Evolutionary conservation across 2,888 invertebrate species (phyloP).

Genomic region (Lycaena phlaeas): DNA sequence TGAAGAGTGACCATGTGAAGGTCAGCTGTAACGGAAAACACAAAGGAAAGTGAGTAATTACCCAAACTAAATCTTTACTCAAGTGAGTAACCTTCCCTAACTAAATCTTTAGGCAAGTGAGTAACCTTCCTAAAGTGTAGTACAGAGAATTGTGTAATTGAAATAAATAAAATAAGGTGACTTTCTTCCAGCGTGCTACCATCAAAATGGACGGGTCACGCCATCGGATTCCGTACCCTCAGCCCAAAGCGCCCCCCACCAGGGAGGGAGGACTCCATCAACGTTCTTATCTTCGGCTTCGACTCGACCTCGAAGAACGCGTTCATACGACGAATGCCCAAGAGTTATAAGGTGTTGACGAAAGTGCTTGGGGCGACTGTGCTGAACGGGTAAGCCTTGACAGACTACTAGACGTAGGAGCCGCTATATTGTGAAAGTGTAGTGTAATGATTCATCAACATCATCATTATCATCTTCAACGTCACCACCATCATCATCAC

Average conservation of each 20-base stretch:
- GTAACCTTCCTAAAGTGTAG: no score
- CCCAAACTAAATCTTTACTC: not conserved
- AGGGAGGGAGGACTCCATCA: slow-evolving; percentile 19
- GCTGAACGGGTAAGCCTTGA: slow-evolving; percentile 76
- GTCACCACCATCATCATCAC: no score
- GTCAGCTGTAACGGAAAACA: slow-evolving; percentile 67
- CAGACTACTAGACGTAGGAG: not conserved
- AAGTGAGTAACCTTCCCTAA: no score
- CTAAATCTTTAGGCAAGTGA: no score
- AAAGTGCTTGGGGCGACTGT: slow-evolving; percentile 73
- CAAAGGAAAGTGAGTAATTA: slow-evolving; percentile 28
- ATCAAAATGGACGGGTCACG: slow-evolving; percentile 25
- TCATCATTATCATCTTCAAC: no score
- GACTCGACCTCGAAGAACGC: slow-evolving; percentile 89
- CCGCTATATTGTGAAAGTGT: not conserved
- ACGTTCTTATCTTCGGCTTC: slow-evolving; percentile 74
- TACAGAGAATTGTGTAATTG: no score
- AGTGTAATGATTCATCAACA: no score
- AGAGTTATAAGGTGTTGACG: slow-evolving; percentile 80
- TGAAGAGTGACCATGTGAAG: slow-evolving; percentile 40
- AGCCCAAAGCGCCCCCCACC: slow-evolving; percentile 16
- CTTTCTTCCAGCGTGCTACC: slow-evolving; percentile 20
- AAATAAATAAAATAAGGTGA: no score
- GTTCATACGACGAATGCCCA: slow-evolving; percentile 85
- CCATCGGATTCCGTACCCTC: slow-evolving; percentile 23